Percentiles rank a stretch among this genome's conserved stretches.
Conservation (phyloP, 2,888 invertebrate species). For the Pristionchus fissidentatus region DNA sequence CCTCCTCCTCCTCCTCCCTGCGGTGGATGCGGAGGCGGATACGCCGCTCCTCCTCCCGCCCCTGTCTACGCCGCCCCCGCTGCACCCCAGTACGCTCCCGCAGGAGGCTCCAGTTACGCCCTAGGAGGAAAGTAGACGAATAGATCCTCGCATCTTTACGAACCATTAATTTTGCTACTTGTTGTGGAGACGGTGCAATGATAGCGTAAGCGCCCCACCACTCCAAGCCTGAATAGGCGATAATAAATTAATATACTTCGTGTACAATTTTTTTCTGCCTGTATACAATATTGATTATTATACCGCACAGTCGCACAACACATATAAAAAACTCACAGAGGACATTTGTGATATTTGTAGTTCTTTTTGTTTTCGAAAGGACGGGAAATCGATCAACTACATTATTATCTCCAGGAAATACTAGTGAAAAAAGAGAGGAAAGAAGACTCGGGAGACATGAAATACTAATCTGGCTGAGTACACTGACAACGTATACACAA, state of each 20-base stretch:
- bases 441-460: no score
- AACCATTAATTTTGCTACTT: slow-evolving; percentile 11
- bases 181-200: neutral
- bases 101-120: slow-evolving; percentile 11
- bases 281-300: slow-evolving; percentile 30
- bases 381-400: neutral
- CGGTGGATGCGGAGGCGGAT: slow-evolving; percentile 29
- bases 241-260: slow-evolving; percentile 16
- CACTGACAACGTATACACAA: no score
- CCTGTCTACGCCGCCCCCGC: neutral
- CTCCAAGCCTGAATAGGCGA: neutral
- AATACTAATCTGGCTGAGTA: no score
- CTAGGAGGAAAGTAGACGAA: slow-evolving; percentile 32
- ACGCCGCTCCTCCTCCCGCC: slow-evolving; percentile 35
- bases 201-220: neutral
- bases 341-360: no score
- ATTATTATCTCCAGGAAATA: neutral
- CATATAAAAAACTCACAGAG: neutral
- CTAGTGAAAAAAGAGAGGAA: neutral
- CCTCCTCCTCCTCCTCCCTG: slow-evolving; percentile 42
- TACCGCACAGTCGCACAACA: neutral
- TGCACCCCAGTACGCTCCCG: neutral
- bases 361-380: neutral
- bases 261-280: neutral
- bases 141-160: slow-evolving; percentile 5